Conservation (phyloP, 2,797 vertebrate genomes). For the Fratercula arctica region DNA sequence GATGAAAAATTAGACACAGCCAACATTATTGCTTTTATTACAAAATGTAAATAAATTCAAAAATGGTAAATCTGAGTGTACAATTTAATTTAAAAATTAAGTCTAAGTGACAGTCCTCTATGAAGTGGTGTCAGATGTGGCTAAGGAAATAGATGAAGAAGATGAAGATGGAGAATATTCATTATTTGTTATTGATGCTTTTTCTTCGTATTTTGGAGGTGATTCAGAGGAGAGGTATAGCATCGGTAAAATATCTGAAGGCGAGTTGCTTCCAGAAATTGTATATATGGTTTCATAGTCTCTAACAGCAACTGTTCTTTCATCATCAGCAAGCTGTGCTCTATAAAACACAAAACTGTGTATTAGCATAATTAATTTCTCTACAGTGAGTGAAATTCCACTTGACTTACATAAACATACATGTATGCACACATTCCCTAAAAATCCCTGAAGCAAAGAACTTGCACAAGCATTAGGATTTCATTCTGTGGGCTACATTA, state of each 20-base stretch:
- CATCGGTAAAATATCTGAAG: conserved; percentile 35
- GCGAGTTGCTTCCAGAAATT: conserved; percentile 60
- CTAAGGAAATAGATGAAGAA: not conserved
- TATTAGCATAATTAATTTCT: conserved; percentile 17
- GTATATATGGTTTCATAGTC: conserved; percentile 62
- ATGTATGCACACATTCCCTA: not conserved
- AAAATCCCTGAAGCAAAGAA: conserved; percentile 12
- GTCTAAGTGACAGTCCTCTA: conserved; percentile 11
- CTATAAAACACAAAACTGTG: conserved; percentile 53
- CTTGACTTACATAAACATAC: not conserved
- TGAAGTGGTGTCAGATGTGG: conserved; percentile 6
- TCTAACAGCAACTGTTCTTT: conserved; percentile 7
- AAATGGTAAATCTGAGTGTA: conserved; percentile 39
- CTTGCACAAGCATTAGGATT: not conserved
- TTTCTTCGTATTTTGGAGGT: conserved; percentile 78
- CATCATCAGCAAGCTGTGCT: conserved; percentile 30
- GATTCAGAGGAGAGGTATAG: conserved; percentile 47
- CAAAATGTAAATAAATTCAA: conserved; percentile 68
- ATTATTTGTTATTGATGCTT: conserved; percentile 36
- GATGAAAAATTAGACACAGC: conserved; percentile 17
- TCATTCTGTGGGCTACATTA: not conserved
- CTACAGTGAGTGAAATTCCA: not conserved
- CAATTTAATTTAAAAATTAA: conserved; percentile 49
- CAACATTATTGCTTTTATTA: conserved; percentile 61
- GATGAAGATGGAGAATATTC: conserved; percentile 10